phyloP scores from a whole-genome alignment of 2,797 vertebrate genomes.

The Sebastes hopkinsi region DNA sequence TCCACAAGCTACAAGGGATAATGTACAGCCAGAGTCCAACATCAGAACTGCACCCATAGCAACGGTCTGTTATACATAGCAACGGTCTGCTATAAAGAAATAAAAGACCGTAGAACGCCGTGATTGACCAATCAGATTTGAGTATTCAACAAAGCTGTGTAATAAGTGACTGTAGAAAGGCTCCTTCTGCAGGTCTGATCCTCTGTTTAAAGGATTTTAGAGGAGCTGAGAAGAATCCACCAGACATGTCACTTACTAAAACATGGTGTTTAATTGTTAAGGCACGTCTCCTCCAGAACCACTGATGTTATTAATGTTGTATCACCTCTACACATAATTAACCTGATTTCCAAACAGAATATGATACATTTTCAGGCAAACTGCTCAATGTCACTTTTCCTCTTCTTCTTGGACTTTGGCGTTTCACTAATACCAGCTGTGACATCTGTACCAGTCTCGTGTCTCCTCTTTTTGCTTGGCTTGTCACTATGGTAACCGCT shows the following conservation, averaged over 20 bases:
- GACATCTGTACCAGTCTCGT: conserved; percentile 38
- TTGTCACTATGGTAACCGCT: conserved; percentile 87
- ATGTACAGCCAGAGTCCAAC: no score
- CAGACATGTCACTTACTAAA: not conserved
- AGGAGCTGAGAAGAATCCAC: not conserved
- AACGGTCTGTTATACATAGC: no score
- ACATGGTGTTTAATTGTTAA: conserved; percentile 3
- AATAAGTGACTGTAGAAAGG: not conserved
- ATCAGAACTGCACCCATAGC: no score
- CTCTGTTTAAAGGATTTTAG: not conserved
- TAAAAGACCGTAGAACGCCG: no score
- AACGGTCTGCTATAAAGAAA: no score
- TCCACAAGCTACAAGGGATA: not conserved
- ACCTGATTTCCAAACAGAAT: not conserved
- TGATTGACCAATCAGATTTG: no score
- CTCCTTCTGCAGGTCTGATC: not conserved
- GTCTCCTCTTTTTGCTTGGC: conserved; percentile 85
- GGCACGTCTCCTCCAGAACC: conserved; percentile 8
- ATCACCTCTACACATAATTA: not conserved
- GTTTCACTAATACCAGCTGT: conserved; percentile 24
- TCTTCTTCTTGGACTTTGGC: conserved; percentile 79
- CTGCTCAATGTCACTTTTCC: conserved; percentile 46
- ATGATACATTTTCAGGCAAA: conserved; percentile 12
- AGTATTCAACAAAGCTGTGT: no score
- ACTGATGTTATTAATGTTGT: not conserved